Base-by-base conservation (phyloP, 2,888 invertebrate genomes). In the Lomographa bimaculata region DNA sequence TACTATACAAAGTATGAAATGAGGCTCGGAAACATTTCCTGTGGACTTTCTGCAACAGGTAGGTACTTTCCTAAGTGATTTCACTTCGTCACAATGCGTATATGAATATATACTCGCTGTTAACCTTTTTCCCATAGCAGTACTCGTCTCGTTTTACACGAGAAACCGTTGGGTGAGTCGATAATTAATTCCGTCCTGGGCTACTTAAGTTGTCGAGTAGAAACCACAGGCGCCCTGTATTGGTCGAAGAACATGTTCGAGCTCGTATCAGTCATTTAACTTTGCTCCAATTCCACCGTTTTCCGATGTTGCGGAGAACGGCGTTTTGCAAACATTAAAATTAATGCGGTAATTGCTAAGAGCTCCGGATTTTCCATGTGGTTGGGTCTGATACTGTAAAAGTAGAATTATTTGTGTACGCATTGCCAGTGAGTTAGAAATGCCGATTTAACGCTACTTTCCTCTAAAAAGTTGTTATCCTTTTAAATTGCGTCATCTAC, bases 131-230 rank as follows among this genome's bases (percentile, higher is more conserved):
- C 77, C 71, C 75, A 76, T 76, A 64, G 68, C 55, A 61, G 52
- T 64, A 56, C 69, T 72, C 70, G 80, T 81, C 79, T 81, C 76
- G 73, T 77, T 78, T 77, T 81, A 84, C 84, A 79, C 80, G 67
- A 85, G 82, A 79, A 79, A 84, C 85, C 83, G 84, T 85, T 85
- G 53, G 49, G 49, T 54, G 64, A 52, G 63, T 60, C 56, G 71
- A 76, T 81, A 85, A 85, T 85, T 83, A 81, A 84, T 84, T 80
- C 80, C 67, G 77, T 78, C 79, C 78, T 81, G 82, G 50, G 68
- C 75, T 78, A 84, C 84, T 84, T 83, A 76, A 57, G 65, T 79
- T 77, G 73, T 75, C 64, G 61, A 69, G 66, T 71, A 65, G 72
- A 74, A 77, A 83, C 82, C 79, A 69, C 82, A 81, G n/a, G 61